Evolutionary conservation across 2,113 vertebrate genomes (phyloP).

Genomic region (Apteryx owenii): DNA sequence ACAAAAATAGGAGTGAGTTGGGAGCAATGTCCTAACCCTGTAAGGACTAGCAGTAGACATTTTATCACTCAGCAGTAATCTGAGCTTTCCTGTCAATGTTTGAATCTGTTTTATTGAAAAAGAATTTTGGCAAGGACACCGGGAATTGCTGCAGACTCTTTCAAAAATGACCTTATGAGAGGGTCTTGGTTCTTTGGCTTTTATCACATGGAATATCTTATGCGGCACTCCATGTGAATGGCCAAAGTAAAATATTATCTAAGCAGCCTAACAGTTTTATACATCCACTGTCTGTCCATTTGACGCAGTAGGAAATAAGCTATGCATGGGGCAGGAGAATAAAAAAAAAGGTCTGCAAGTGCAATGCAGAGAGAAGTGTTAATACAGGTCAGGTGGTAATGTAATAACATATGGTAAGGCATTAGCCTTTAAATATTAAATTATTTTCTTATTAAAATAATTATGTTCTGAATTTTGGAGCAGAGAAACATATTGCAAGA

Average conservation of each 20-base stretch:
- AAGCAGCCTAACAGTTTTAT: not conserved
- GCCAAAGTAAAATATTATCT: constrained; percentile 10
- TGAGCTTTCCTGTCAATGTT: constrained; percentile 32
- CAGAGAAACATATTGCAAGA: not conserved
- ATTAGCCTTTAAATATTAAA: not conserved
- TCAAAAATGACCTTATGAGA: constrained; percentile 23
- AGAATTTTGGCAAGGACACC: constrained; percentile 22
- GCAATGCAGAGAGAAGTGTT: not conserved
- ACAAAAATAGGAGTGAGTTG: constrained; percentile 1
- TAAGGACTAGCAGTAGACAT: constrained; percentile 12
- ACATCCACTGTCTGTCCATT: not conserved
- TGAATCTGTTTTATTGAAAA: constrained; percentile 50
- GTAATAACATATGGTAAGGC: not conserved
- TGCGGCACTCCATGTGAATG: not conserved
- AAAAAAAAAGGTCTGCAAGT: not conserved
- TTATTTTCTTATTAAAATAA: not conserved
- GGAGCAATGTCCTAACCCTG: constrained; percentile 30
- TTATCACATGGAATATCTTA: not conserved
- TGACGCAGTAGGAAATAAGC: not conserved
- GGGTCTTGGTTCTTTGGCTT: not conserved
- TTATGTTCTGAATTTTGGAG: not conserved
- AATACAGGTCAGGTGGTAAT: constrained; percentile 3
- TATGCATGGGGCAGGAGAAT: not conserved
- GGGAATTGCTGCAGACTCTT: constrained; percentile 12
- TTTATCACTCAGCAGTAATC: constrained; percentile 54